Base-by-base conservation (phyloP, 35 echinoderm and acorn worm genomes). In the Apostichopus parvimensis region DNA sequence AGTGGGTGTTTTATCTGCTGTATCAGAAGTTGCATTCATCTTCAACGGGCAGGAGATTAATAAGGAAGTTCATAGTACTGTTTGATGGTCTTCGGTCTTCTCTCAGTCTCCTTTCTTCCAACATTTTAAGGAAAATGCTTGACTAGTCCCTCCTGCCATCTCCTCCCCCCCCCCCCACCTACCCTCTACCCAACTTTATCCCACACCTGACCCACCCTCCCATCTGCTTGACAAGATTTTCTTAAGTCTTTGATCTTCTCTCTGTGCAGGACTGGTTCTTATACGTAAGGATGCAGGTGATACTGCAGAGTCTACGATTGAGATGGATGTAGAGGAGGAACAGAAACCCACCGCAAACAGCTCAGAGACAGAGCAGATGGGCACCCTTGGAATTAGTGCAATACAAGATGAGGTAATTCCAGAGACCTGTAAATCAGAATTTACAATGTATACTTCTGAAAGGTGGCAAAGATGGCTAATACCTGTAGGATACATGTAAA, bases 31-130 rank as follows among this genome's bases (percentile, higher is more conserved):
- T 87, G 85, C 85, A 72, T 62, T 1, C 18, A 61, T 60, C 59
- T 60, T 65, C 15, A 60, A 10, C 15, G 20, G 59, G 85, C 85
- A 87, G 85, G 55, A 87, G 21, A 87, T 87, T 15, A 87, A 87
- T 9, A 60, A 87, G 22, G 85, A 65, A 87, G 85, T 87, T 68
- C 85, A 87, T 87, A 87, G 85, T 87, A 87, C 85, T 87, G 85
- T 15, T 45, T 66, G 85, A 22, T 87, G 24, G 55, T 68, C n/a
- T 71, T 72, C 23, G 68, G 56, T 87, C 85, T 26, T 64, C 57
- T 87, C 26, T 72, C 85, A 72, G 85, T 62, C 85, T 87, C 85
- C 85, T 26, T 71, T 17, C 85, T 87, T 87, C 85, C 0, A 22
- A 87, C 85, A 87, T 75, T 18, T 68, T 68, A 18, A 78, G 14